Evolutionary conservation across 2,797 vertebrate genomes (phyloP), one percentile per base, ranked within the genome.

Genomic region (Pachyuromys duprasi): DNA sequence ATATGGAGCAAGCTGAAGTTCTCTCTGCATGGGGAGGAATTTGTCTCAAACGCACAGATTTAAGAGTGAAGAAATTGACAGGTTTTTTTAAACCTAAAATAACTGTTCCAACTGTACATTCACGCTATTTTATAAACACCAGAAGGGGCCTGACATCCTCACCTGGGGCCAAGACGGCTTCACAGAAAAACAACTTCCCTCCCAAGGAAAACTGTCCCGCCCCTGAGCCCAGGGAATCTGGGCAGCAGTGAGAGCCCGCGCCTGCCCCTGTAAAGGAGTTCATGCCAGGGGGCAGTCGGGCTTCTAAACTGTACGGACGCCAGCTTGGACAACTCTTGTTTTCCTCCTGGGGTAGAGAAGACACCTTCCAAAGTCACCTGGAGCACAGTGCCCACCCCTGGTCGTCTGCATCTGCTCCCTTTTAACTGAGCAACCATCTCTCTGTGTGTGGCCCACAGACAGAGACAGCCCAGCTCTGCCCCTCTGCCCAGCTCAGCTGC

Each of bases 91-190:
- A 42, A 63, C 55, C 8, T 57, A 92, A 96, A 96, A 87, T 93
- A 96, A 92, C 86, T 67, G 78, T 57, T 88, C 78, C 91, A 88
- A 96, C 96, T 96, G 96, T 53, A 97, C 82, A 93, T 93, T 86
- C 78, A 78, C 57, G 95, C 94, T 63, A 42, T 91, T 91, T 97
- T 95, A 91, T 81, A 97, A 97, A 93, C 70, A 90, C 2, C 0
- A 92, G 89, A 92, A 96, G 63, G 74, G 94, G 97, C 94, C 92
- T 94, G 93, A 97, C 97, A 97, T 96, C 96, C 67, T 92, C 93
- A 95, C 57, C 72, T 93, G 75, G 70, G 86, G 96, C 97, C 97
- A 97, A 95, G 84, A 96, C 87, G 87, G 96, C 97, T 97, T 97
- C 95, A 60, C 94, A 91, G 94, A 69, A 94, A 98, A 98, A 81